These are phyloP conservation scores for Mellivora capensis DNA, from an alignment of 2,113 vertebrate species.

Conservation along the genomic window DNA sequence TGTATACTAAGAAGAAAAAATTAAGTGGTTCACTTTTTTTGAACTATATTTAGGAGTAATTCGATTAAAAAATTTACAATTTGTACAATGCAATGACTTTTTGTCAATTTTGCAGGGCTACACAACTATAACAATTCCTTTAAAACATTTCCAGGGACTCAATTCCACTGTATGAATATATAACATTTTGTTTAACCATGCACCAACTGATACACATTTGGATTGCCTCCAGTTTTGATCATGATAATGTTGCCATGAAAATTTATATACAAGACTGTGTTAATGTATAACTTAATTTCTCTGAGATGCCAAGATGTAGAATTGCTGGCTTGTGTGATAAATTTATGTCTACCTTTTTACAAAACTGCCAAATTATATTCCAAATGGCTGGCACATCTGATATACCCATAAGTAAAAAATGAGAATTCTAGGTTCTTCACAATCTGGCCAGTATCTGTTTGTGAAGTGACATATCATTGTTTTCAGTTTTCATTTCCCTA, in stretches of 20 bases:
- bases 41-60: background rate
- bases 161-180: background rate
- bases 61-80: background rate
- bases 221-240: background rate
- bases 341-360: background rate
- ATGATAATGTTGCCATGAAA: background rate
- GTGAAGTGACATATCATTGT: background rate
- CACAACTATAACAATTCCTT: background rate
- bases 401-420: background rate
- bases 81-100: background rate
- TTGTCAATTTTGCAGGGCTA: background rate
- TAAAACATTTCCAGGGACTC: background rate
- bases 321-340: background rate
- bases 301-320: background rate
- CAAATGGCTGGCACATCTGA: background rate
- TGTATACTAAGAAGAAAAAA: background rate
- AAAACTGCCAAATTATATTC: background rate
- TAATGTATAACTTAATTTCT: background rate
- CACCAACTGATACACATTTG: background rate
- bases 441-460: background rate
- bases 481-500: background rate
- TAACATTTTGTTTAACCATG: background rate
- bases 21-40: background rate
- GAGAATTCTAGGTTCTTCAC: background rate
- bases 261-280: background rate